Evolutionary conservation across 2,797 vertebrate genomes (phyloP).

Genomic region (Gobionotothen gibberifrons): DNA sequence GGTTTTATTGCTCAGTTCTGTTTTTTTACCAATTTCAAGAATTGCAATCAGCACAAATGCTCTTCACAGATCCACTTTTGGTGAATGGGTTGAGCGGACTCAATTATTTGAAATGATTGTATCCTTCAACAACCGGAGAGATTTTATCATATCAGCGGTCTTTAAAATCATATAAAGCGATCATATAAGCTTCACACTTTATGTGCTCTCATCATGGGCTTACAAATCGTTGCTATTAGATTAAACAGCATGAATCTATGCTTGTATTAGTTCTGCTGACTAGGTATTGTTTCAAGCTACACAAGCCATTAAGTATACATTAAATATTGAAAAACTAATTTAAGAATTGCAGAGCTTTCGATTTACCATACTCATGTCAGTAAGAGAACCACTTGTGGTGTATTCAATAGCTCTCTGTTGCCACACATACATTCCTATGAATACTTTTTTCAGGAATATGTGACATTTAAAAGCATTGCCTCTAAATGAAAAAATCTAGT

Average conservation of each 20-base stretch:
- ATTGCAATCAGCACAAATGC: constrained; percentile 52
- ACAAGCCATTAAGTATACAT: neutral
- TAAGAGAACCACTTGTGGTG: neutral
- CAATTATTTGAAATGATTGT: constrained; percentile 41
- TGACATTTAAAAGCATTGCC: neutral
- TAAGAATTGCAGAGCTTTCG: neutral
- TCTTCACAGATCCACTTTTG: constrained; percentile 43
- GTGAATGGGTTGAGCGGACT: constrained; percentile 38
- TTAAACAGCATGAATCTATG: constrained; percentile 35
- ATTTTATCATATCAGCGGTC: constrained; percentile 27
- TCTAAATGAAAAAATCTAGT: constrained; percentile 14
- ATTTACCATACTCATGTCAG: neutral
- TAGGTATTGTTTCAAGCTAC: neutral
- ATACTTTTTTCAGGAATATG: constrained; percentile 9
- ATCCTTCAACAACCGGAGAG: constrained; percentile 2
- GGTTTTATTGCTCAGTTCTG: constrained; percentile 81
- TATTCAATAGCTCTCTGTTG: neutral
- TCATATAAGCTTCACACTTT: constrained; percentile 10
- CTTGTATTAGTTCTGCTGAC: constrained; percentile 23
- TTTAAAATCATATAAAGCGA: constrained; percentile 18
- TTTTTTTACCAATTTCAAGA: constrained; percentile 79
- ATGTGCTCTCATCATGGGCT: constrained; percentile 20
- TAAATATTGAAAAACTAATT: neutral
- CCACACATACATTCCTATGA: neutral
- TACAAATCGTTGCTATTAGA: constrained; percentile 28